Percentiles rank a stretch among this genome's conserved stretches.
phyloP scores from a whole-genome alignment of 1,140 invertebrate genomes.

The Mesaphorura yosii region DNA sequence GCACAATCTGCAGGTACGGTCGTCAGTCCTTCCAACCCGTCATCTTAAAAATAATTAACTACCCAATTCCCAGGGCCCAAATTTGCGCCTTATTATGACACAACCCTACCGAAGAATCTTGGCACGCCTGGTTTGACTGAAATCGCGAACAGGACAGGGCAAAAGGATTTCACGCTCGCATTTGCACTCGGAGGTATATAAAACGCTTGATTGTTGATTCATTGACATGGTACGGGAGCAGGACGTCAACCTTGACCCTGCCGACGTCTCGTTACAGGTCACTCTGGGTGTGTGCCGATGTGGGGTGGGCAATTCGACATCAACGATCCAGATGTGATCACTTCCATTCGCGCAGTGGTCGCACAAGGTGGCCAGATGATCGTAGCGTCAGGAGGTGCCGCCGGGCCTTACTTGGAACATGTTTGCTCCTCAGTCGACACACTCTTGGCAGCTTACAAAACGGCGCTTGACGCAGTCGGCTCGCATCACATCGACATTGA shows the following conservation, averaged over 20 bases:
- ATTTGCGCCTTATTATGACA: slow-evolving; percentile 27
- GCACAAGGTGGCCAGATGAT: slow-evolving; percentile 21
- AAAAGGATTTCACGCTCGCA: slow-evolving; percentile 27
- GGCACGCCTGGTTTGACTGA: slow-evolving; percentile 16
- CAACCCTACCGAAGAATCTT: slow-evolving; percentile 13
- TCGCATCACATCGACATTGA: slow-evolving; percentile 31
- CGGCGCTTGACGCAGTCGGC: slow-evolving; percentile 21
- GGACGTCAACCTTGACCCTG: no score
- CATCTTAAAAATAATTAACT: no score
- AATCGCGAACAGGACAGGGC: slow-evolving; percentile 22
- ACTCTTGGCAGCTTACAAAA: slow-evolving; percentile 24
- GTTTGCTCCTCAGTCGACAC: slow-evolving; percentile 14
- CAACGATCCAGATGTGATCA: slow-evolving; percentile 19
- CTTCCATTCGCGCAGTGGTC: slow-evolving; percentile 19
- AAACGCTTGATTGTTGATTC: no score
- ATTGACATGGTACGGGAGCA: no score
- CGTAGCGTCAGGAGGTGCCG: slow-evolving; percentile 22
- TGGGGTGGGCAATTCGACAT: slow-evolving; percentile 25
- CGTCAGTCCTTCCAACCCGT: no score
- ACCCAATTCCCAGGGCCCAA: slow-evolving; percentile 2
- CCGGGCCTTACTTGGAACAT: slow-evolving; percentile 30
- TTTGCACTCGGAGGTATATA: slow-evolving; percentile 26
- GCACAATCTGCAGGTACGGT: no score
- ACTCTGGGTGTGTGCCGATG: slow-evolving; percentile 23
- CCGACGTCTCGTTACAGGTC: no score